Conservation (phyloP, 30 jellyfish, hydroid and myxozoan species). For the Aurelia sp. region DNA sequence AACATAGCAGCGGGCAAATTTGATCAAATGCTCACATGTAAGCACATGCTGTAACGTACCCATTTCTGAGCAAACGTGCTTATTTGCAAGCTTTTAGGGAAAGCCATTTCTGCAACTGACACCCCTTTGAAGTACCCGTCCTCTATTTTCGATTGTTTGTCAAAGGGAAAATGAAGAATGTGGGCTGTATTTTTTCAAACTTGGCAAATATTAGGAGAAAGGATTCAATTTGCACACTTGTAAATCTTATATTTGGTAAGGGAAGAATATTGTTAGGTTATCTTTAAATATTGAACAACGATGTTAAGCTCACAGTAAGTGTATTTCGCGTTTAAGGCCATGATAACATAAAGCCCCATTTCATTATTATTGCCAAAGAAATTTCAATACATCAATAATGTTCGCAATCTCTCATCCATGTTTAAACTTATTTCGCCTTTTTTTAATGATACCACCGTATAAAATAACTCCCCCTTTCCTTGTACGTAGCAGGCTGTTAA, state of each 20-base stretch:
- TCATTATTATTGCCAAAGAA: neutral
- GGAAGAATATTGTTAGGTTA: conserved; percentile 1
- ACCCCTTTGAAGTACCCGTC: conserved; percentile 51
- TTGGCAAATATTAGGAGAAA: conserved; percentile 45
- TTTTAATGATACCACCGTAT: too few relatives aligned
- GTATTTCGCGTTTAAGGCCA: conserved; percentile 7
- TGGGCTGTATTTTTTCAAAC: conserved; percentile 10
- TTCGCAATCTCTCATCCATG: too few relatives aligned
- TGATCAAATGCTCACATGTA: neutral
- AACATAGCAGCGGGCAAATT: neutral
- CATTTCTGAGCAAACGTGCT: conserved; percentile 4
- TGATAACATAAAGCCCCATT: neutral
- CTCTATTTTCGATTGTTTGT: conserved; percentile 24
- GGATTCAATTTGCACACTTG: conserved; percentile 68
- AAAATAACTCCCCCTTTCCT: too few relatives aligned
- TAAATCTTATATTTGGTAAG: conserved; percentile 45
- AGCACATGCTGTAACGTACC: neutral
- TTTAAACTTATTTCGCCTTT: too few relatives aligned
- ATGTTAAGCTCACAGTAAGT: conserved; percentile 32
- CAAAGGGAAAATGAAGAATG: conserved; percentile 34
- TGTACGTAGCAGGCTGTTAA: too few relatives aligned
- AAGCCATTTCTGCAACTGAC: neutral
- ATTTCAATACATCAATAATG: too few relatives aligned
- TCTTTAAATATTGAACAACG: conserved; percentile 17
- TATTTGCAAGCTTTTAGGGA: conserved; percentile 35